Evolutionary conservation across 2,888 invertebrate genomes (phyloP), one percentile per base, ranked within the genome.

Genomic region (Limnephilus auricula): DNA sequence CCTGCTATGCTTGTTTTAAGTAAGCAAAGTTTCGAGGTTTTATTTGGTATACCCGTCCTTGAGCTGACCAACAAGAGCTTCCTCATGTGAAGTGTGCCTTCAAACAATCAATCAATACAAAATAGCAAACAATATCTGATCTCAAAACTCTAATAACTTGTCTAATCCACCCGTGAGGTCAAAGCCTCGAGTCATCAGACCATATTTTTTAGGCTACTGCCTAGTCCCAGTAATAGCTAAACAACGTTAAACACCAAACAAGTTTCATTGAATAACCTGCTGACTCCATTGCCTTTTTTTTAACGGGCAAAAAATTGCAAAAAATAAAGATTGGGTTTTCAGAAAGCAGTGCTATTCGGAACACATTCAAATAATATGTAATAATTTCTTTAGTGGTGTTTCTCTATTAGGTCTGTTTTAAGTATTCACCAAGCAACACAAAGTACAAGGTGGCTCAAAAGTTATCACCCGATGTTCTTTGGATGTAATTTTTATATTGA

Each of bases 221-320:
- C 80, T 32, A 31, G 13, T 32, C 18, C 32, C 32, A 80, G 15
- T 80, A 80, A 80, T 80, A 80, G 32, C 32, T 18, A 31, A 32
- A 32, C 80, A 80, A 31, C 31, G 80, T 18, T 80, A 80, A 32
- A 31, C 15, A 18, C 2, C 5, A 32, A 80, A 80, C 80, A 80
- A 31, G 80, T 80, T 80, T 80, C 80, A 80, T 80, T 80, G 80
- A 80, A 80, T 80, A 80, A 80, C 30, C 65, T 65, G 65, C 65
- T 65, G 25, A 65, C 25, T 65, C 18, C 18, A 25, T 50, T 50
- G 50, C 50, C 5, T 18, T 50, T 50, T 50, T 50, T 50, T 50
- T 50, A 18, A 50, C 50, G 6, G 65, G 9, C 9, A 65, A 65
- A 25, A 65, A 25, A 65, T 9, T 25, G 65, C n/a, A n/a, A n/a